Conservation (phyloP, 2,797 vertebrate genomes). For the Emydoidea blandingii region DNA sequence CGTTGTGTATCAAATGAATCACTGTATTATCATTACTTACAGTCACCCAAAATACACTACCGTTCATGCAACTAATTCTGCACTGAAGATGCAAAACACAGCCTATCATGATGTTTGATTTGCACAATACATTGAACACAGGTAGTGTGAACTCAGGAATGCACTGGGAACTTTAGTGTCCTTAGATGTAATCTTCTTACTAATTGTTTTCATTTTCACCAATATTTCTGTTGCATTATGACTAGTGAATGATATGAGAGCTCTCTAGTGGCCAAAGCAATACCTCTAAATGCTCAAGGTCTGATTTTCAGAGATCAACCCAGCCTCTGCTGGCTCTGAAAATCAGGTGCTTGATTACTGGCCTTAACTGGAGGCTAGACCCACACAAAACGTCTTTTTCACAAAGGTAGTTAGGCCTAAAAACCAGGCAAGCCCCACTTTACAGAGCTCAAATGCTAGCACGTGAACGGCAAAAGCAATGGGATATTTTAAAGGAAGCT, state of each 20-base stretch:
- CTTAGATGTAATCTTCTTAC: neutral
- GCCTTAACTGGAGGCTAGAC: neutral
- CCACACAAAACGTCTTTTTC: neutral
- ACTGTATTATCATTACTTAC: neutral
- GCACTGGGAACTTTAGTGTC: fast-evolving
- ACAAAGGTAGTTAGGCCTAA: neutral
- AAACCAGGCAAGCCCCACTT: neutral
- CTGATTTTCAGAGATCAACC: neutral
- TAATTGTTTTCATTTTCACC: neutral
- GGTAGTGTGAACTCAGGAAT: neutral
- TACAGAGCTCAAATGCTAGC: neutral
- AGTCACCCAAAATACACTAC: neutral
- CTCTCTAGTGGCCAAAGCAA: constrained; percentile 55
- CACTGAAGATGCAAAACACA: neutral
- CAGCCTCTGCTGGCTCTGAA: neutral
- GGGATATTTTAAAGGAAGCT: neutral
- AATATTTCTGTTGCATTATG: neutral
- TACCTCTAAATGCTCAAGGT: neutral
- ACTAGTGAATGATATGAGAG: constrained; percentile 17
- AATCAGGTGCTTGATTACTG: neutral
- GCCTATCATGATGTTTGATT: neutral
- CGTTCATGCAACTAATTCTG: neutral
- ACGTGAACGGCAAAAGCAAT: neutral
- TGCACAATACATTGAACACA: neutral
- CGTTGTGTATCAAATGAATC: neutral